Conservation (phyloP, 2,797 vertebrate genomes). For the Microcaecilia unicolor region DNA sequence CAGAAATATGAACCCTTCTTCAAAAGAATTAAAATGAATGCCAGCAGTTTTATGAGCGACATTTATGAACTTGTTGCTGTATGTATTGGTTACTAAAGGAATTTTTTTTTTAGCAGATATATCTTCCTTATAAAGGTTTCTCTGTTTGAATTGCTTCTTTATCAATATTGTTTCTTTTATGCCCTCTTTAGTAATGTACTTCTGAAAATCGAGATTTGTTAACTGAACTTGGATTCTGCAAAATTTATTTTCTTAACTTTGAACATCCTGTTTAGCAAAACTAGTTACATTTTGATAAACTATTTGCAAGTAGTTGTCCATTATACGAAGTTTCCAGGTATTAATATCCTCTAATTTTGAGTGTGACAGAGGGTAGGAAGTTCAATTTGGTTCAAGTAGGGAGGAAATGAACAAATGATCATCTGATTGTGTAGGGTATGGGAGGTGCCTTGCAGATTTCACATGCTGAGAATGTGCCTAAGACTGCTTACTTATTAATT, state of each 20-base stretch:
- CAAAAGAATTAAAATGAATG: too few species aligned
- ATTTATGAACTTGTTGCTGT: slow-evolving; percentile 67
- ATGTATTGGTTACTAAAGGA: slow-evolving; percentile 66
- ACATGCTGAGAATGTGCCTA: slow-evolving; percentile 55
- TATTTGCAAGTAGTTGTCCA: slow-evolving; percentile 52
- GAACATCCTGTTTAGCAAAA: slow-evolving; percentile 45
- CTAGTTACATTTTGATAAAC: slow-evolving; percentile 44
- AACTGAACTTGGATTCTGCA: slow-evolving; percentile 74
- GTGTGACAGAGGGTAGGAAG: slow-evolving; percentile 33
- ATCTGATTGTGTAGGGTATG: slow-evolving; percentile 42
- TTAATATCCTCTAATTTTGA: slow-evolving; percentile 44
- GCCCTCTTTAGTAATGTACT: slow-evolving; percentile 56
- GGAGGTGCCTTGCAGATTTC: slow-evolving; percentile 61
- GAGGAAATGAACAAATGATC: slow-evolving; percentile 23
- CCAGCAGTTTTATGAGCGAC: too few species aligned
- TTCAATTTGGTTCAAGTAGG: slow-evolving; percentile 35
- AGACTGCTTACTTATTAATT: slow-evolving; percentile 53
- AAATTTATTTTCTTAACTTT: slow-evolving; percentile 72
- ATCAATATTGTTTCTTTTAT: slow-evolving; percentile 53
- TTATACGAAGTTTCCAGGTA: slow-evolving; percentile 43
- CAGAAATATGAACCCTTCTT: too few species aligned
- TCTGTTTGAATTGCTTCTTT: slow-evolving; percentile 57
- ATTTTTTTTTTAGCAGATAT: slow-evolving; percentile 59
- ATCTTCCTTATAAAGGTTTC: slow-evolving; percentile 53
- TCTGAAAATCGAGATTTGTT: slow-evolving; percentile 54